A percentile compares a stretch with the other conserved stretches of the same genome.
Conservation (phyloP, 2,888 invertebrate genomes). For the Lasioglossum oenotherae region DNA sequence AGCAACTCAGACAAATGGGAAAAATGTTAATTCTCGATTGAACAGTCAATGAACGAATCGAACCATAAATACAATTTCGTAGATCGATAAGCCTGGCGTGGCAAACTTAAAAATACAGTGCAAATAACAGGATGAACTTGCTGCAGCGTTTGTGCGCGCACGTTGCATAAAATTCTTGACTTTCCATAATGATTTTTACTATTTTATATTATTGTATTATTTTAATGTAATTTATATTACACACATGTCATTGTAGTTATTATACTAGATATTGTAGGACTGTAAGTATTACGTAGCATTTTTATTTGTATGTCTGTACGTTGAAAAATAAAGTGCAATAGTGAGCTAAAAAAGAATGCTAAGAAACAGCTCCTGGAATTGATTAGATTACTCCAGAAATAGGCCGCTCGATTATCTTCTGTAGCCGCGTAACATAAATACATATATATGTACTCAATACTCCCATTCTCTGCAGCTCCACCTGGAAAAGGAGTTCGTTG, state of each 20-base stretch:
- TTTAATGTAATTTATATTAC: constrained; percentile 72
- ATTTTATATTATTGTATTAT: constrained; percentile 76
- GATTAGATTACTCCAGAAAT: neutral
- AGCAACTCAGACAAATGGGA: constrained; percentile 35
- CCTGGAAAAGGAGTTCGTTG: neutral
- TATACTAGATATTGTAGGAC: constrained; percentile 62
- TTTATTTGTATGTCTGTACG: constrained; percentile 79
- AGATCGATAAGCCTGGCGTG: constrained; percentile 17
- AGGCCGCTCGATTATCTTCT: neutral
- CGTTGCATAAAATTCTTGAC: constrained; percentile 73
- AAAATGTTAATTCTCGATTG: constrained; percentile 18
- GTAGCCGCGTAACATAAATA: neutral
- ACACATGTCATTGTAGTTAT: constrained; percentile 59
- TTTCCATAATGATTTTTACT: constrained; percentile 79
- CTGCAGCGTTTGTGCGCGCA: constrained; percentile 59
- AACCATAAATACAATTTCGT: constrained; percentile 35
- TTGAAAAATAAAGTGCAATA: constrained; percentile 80
- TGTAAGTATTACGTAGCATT: constrained; percentile 77
- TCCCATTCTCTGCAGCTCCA: neutral
- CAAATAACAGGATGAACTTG: constrained; percentile 38
- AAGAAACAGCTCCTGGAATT: neutral
- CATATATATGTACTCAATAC: neutral
- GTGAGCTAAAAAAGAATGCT: constrained; percentile 27
- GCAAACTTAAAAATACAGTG: constrained; percentile 31
- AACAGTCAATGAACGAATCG: constrained; percentile 24